A percentile compares a stretch with the other conserved stretches of the same genome.
Evolutionary conservation across 2,797 vertebrate species (phyloP).

Genomic region (Melanotaenia trifasciata): DNA sequence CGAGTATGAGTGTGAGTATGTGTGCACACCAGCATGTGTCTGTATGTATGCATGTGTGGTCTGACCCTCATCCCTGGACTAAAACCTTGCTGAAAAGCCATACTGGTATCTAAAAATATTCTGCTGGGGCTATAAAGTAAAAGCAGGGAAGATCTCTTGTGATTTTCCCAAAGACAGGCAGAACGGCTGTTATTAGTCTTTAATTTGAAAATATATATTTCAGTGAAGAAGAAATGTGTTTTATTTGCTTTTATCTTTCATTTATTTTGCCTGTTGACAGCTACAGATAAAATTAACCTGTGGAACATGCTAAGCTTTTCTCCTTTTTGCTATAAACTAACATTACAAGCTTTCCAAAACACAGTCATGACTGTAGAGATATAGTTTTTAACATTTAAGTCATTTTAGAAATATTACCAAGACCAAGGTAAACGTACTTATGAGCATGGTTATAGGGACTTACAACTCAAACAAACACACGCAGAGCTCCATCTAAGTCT

Average conservation of each 20-base stretch:
- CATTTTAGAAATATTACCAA: constrained; percentile 25
- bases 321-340: constrained; percentile 33
- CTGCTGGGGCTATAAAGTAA: constrained; percentile 47
- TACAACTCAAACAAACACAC: constrained; percentile 50
- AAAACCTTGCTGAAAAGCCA: constrained; percentile 69
- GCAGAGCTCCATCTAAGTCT: constrained; percentile 68
- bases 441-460: constrained; percentile 30
- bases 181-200: constrained; percentile 40
- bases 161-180: constrained; percentile 58
- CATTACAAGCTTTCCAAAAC: not conserved
- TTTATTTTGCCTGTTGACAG: constrained; percentile 17
- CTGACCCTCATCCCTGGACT: constrained; percentile 64
- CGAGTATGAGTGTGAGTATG: constrained; percentile 41
- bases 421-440: constrained; percentile 42
- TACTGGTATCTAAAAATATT: constrained; percentile 70
- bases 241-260: constrained; percentile 26
- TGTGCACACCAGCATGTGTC: constrained; percentile 34
- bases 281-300: constrained; percentile 33
- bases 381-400: not conserved
- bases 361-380: constrained; percentile 8
- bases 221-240: constrained; percentile 23
- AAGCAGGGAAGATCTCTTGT: constrained; percentile 36
- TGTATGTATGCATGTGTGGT: constrained; percentile 20
- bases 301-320: constrained; percentile 44
- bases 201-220: constrained; percentile 30